Percentiles rank a stretch among this genome's conserved stretches.
These are phyloP conservation scores for Strigamia maritima DNA, from an alignment of 2,888 invertebrate species.

Conservation along the genomic window DNA sequence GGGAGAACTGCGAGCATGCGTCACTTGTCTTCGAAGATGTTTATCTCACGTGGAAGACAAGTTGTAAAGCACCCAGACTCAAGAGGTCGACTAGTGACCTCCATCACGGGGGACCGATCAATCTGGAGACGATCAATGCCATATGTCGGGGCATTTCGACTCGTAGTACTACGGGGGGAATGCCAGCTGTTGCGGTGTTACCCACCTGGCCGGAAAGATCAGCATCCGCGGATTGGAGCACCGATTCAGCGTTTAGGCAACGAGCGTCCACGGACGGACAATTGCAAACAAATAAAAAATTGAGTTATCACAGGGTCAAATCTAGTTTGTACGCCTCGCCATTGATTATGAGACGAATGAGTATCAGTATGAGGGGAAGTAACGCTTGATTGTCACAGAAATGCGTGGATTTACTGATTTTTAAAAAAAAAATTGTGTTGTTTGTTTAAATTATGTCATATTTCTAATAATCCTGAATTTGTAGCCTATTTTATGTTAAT, in stretches of 20 bases:
- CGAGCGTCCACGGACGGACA: conserved; percentile 73
- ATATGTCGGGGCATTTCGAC: not conserved
- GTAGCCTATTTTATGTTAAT: not conserved
- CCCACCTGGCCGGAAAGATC: conserved; percentile 42
- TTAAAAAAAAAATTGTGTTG: no score
- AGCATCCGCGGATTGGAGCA: not conserved
- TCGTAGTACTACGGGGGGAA: not conserved
- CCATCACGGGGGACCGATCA: conserved; percentile 53
- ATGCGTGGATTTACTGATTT: not conserved
- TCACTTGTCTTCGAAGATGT: conserved; percentile 67
- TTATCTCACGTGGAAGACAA: conserved; percentile 70
- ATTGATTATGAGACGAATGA: conserved; percentile 67
- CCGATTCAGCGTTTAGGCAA: conserved; percentile 59
- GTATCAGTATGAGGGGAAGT: conserved; percentile 70
- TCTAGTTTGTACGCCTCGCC: conserved; percentile 46
- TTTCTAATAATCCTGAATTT: no score
- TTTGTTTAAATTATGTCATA: no score
- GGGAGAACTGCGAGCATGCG: conserved; percentile 77
- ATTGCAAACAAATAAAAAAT: conserved; percentile 54
- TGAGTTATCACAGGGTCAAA: conserved; percentile 47
- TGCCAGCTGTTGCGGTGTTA: conserved; percentile 38
- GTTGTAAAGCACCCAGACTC: conserved; percentile 64
- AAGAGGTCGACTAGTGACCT: conserved; percentile 61
- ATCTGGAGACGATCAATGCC: conserved; percentile 41
- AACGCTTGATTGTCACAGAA: conserved; percentile 48